A percentile compares a stretch with the other conserved stretches of the same genome.
These are phyloP conservation scores for Sinocyclocheilus anshuiensis DNA, from an alignment of 2,113 vertebrate species.

Conservation along the genomic window DNA sequence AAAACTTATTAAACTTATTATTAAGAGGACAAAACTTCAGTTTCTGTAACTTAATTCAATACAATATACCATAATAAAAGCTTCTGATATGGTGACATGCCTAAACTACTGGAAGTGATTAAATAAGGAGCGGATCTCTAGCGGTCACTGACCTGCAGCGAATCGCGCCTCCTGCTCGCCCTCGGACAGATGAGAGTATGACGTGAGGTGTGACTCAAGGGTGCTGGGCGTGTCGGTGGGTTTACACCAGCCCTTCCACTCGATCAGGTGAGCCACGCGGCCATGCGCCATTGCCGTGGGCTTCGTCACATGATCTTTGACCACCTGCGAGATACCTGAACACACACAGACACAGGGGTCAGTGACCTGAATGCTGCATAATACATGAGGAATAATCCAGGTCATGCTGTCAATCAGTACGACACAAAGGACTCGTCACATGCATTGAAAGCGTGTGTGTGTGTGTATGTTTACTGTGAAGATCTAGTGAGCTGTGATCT, in stretches of 20 bases:
- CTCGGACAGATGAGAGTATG: constrained; percentile 93
- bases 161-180: constrained; percentile 96
- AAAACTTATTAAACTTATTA: no score
- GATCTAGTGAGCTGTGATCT: constrained; percentile 96
- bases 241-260: constrained; percentile 99
- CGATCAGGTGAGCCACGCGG: constrained; percentile 94
- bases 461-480: constrained; percentile 78
- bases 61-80: no score
- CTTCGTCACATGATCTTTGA: constrained; percentile 98
- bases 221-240: constrained; percentile 85
- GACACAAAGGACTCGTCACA: not conserved
- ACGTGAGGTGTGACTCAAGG: constrained; percentile 90
- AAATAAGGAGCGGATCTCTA: no score
- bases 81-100: no score
- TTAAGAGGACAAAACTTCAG: no score
- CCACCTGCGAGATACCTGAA: constrained; percentile 94
- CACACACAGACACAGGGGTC: constrained; percentile 23
- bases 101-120: no score
- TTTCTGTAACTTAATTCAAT: no score
- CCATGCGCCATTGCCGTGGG: constrained; percentile 98
- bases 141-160: constrained; percentile 82
- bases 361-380: not conserved
- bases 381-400: constrained; percentile 9
- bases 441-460: not conserved
- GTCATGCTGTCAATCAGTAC: not conserved